Conservation (phyloP, 2,888 invertebrate species). For the Hypolimnas misippus region DNA sequence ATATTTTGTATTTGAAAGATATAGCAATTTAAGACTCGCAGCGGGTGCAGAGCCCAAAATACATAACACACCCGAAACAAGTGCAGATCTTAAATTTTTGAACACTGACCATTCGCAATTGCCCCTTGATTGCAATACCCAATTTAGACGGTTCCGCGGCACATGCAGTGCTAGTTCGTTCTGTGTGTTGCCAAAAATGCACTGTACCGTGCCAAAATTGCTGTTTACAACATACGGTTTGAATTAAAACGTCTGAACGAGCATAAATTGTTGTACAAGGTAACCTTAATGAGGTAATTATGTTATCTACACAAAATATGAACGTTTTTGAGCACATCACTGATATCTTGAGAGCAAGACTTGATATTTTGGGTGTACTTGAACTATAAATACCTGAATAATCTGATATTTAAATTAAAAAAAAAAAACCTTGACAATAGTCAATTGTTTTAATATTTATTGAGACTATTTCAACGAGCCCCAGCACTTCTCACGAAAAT, state of each 20-base stretch:
- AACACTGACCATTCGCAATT: conserved; percentile 36
- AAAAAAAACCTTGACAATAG: too few relatives aligned
- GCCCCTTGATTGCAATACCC: conserved; percentile 41
- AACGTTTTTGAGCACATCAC: too few relatives aligned
- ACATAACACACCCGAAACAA: too few relatives aligned
- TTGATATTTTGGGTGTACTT: too few relatives aligned
- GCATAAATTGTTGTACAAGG: conserved; percentile 37
- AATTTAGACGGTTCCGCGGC: conserved; percentile 40
- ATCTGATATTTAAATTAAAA: too few relatives aligned
- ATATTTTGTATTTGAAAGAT: too few relatives aligned
- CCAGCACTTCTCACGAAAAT: too few relatives aligned
- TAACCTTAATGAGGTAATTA: conserved; percentile 29
- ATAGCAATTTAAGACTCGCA: background rate
- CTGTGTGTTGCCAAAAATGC: conserved; percentile 42
- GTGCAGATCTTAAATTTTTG: background rate
- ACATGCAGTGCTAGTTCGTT: conserved; percentile 37
- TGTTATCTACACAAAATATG: background rate
- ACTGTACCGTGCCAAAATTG: conserved; percentile 40
- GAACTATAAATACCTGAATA: too few relatives aligned
- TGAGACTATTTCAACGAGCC: too few relatives aligned
- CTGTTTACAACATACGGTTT: conserved; percentile 43
- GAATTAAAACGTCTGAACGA: conserved; percentile 47
- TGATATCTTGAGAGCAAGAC: too few relatives aligned
- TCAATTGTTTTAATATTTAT: too few relatives aligned
- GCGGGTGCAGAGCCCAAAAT: background rate